Evolutionary conservation across 2,797 vertebrate genomes (phyloP), one percentile per base, ranked within the genome.

Genomic region (Telmatherina bonti): DNA sequence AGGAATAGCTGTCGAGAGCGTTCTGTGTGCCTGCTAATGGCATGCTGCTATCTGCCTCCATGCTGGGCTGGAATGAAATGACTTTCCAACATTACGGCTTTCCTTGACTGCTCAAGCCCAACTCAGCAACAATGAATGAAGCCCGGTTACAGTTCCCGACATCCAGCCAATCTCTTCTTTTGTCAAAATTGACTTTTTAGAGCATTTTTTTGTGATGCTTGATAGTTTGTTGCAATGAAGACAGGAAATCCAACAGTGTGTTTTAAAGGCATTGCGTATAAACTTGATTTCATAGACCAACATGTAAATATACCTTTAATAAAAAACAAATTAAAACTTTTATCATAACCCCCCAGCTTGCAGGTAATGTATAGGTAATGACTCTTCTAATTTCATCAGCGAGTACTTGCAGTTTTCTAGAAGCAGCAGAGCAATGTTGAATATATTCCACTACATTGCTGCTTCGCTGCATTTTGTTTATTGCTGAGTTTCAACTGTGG

Each of bases 41-140:
- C 83, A 53, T 74, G 70, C 88, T 70, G 84, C 82, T 89, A 89
- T 92, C 88, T 87, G 72, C 55, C 73, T 80, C 67, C 73, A 72
- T 4, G 56, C 74, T 67, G 74, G 0, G 15, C 78, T 76, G 56
- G 81, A 83, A 85, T 83, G 71, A 90, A 92, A 89, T 89, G 62
- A 92, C 89, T 90, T 89, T 81, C 76, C 67, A 69, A 79, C 62
- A 29, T 75, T 24, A 6, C 20, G 43, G 72, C 79, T 86, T 86
- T 81, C 86, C 85, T 84, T 82, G 87, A 82, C 88, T 86, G 85
- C 87, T 88, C 83, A 81, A 77, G 81, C 81, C 72, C 55, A 79
- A 86, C 84, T 85, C 67, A 52, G 67, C 64, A 60, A 70, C 79
- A 81, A 56, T 64, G 79, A 85, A 70, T 58, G 56, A 74, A 80